A percentile compares a stretch with the other conserved stretches of the same genome.
phyloP scores from a whole-genome alignment of 1,140 invertebrate species.

The Cherax quadricarinatus region DNA sequence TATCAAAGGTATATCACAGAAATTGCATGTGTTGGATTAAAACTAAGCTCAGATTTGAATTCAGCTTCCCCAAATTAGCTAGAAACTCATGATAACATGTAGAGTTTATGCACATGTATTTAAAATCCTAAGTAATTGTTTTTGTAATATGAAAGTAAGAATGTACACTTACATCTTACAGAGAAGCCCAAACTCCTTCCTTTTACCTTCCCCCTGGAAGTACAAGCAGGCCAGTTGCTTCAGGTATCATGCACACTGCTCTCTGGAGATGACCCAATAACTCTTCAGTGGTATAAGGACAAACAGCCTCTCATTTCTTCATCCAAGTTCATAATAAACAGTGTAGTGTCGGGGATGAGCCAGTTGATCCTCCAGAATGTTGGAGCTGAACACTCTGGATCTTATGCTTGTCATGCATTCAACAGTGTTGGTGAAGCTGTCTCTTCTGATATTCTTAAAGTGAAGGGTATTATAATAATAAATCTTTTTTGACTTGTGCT shows the following conservation, averaged over 20 bases:
- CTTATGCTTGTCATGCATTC: conserved; percentile 52
- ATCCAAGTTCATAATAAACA: conserved; percentile 57
- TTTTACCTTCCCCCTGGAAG: conserved; percentile 86
- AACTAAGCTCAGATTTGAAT: no score
- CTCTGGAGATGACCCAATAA: conserved; percentile 88
- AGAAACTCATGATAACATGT: no score
- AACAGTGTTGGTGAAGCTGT: conserved; percentile 51
- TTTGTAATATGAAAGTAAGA: no score
- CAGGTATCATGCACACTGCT: conserved; percentile 87
- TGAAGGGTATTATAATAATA: conserved; percentile 78
- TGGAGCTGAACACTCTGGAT: conserved; percentile 46
- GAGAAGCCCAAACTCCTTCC: conserved; percentile 87
- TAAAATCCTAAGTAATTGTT: no score
- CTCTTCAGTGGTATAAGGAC: conserved; percentile 82
- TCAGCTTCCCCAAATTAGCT: no score
- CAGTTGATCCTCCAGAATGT: conserved; percentile 56
- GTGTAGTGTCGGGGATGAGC: conserved; percentile 57
- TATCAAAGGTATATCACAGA: no score
- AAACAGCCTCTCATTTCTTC: conserved; percentile 33
- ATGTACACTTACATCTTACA: conserved; percentile 75
- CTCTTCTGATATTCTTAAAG: conserved; percentile 36
- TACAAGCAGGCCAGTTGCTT: conserved; percentile 87
- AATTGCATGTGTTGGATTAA: no score
- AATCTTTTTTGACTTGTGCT: not conserved
- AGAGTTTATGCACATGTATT: no score